phyloP scores from a whole-genome alignment of 2,888 invertebrate genomes.

The Synanthedon andrenaeformis region DNA sequence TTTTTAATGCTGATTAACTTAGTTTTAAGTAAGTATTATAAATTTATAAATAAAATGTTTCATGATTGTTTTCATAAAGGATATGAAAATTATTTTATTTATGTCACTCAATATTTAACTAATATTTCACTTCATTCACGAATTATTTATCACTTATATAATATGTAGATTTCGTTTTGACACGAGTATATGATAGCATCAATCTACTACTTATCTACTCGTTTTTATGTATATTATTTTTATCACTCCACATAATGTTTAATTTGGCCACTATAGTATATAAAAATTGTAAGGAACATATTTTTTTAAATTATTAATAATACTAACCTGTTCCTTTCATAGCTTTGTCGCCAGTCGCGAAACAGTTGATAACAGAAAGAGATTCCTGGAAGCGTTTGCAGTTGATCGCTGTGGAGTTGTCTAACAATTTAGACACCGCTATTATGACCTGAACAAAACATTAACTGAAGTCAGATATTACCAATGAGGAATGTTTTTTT shows the following conservation, averaged over 20 bases:
- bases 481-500: neutral
- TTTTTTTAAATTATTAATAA: conserved; percentile 10
- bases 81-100: too few species aligned
- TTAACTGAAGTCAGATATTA: neutral
- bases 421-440: conserved; percentile 93
- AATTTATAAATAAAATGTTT: too few species aligned
- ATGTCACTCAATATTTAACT: too few species aligned
- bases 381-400: conserved; percentile 96
- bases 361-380: conserved; percentile 91
- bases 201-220: neutral
- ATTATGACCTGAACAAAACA: conserved; percentile 81
- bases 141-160: too few species aligned
- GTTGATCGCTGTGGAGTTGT: conserved; percentile 89
- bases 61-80: too few species aligned
- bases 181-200: too few species aligned
- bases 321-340: conserved; percentile 87
- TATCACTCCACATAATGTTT: neutral
- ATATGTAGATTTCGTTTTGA: too few species aligned
- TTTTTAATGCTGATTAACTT: too few species aligned
- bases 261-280: too few species aligned
- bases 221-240: neutral
- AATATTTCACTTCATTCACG: too few species aligned
- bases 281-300: neutral
- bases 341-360: conserved; percentile 91
- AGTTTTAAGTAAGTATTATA: too few species aligned